Percentiles rank a stretch among this genome's conserved stretches.
Conservation (phyloP, 1,140 invertebrate genomes). For the Scaptomyza pallida region DNA sequence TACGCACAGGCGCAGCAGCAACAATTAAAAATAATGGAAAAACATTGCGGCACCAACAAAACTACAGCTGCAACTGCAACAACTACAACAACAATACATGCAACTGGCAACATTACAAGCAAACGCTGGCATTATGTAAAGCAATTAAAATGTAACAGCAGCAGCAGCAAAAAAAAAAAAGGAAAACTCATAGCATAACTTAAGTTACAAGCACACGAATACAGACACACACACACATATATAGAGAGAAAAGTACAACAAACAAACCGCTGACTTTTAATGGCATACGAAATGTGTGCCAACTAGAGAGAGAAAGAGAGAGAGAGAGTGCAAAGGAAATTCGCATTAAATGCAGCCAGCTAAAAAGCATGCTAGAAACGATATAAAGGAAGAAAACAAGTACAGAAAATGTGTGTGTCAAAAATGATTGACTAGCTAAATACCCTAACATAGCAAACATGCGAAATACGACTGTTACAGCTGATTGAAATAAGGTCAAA, state of each 20-base stretch:
- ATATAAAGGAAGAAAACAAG: not conserved
- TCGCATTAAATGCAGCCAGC: slow-evolving; percentile 33
- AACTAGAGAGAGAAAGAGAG: not conserved
- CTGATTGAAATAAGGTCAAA: no score
- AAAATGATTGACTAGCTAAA: no score
- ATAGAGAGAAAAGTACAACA: slow-evolving; percentile 37
- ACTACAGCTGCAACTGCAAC: slow-evolving; percentile 17
- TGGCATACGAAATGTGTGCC: slow-evolving; percentile 64
- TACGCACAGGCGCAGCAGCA: slow-evolving; percentile 45
- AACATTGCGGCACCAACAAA: slow-evolving; percentile 46
- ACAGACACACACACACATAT: slow-evolving; percentile 27
- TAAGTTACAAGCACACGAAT: slow-evolving; percentile 38
- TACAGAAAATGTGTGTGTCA: not conserved
- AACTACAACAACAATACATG: slow-evolving; percentile 7
- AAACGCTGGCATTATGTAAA: slow-evolving; percentile 70
- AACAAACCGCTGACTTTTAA: slow-evolving; percentile 72
- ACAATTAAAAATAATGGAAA: slow-evolving; percentile 78
- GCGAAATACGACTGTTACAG: no score
- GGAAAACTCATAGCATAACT: slow-evolving; percentile 56
- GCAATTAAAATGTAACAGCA: slow-evolving; percentile 75
- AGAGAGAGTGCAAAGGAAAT: not conserved
- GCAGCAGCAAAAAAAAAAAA: slow-evolving; percentile 30
- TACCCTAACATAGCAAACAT: no score
- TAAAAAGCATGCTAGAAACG: slow-evolving; percentile 41
- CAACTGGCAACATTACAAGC: slow-evolving; percentile 37